Conservation (phyloP, 2,888 invertebrate species). For the Polyommatus icarus region DNA sequence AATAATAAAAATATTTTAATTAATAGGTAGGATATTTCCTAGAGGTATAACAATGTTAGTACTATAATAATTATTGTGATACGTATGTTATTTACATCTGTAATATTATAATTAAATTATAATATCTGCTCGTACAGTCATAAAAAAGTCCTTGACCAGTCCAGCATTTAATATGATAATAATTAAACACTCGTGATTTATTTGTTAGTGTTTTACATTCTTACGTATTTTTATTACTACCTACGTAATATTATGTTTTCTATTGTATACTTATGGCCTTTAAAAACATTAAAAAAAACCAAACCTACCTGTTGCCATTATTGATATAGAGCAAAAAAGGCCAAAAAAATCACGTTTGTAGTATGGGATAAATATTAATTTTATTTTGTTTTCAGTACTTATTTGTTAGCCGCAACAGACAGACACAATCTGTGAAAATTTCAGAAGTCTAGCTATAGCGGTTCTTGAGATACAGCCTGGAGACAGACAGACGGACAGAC, state of each 20-base stretch:
- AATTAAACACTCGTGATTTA: neutral
- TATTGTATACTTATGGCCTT: neutral
- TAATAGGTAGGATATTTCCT: neutral
- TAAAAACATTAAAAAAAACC: neutral
- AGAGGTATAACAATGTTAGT: neutral
- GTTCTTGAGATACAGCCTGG: too few relatives aligned
- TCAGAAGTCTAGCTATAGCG: too few relatives aligned
- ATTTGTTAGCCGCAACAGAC: too few relatives aligned
- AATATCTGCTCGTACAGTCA: constrained; percentile 2
- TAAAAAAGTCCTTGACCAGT: constrained; percentile 3
- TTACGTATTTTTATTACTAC: neutral
- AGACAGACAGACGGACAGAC: too few relatives aligned
- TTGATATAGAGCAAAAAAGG: too few relatives aligned
- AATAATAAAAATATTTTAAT: neutral
- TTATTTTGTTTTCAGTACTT: too few relatives aligned
- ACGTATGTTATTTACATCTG: neutral
- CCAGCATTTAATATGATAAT: neutral
- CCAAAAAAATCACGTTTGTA: too few relatives aligned
- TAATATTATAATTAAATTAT: neutral
- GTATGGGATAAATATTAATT: too few relatives aligned
- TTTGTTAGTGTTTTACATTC: neutral
- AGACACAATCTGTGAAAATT: too few relatives aligned
- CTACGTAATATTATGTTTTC: neutral
- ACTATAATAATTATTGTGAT: neutral
- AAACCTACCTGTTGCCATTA: too few relatives aligned